A percentile compares a stretch with the other conserved stretches of the same genome.
phyloP scores from a whole-genome alignment of 2,888 invertebrate species.

The Papilio demoleus region DNA sequence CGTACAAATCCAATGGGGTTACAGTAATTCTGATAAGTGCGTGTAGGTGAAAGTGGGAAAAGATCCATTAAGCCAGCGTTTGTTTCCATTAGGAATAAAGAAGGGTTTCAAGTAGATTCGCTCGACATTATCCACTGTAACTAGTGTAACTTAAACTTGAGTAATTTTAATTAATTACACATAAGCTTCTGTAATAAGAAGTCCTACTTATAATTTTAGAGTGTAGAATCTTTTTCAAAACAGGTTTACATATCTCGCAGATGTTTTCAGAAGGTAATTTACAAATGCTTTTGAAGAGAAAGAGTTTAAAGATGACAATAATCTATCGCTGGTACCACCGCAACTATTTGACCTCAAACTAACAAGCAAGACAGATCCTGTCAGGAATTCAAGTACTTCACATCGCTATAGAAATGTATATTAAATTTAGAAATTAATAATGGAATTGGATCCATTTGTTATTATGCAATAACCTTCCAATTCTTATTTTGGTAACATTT shows the following conservation, averaged over 20 bases:
- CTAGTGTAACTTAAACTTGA: background rate
- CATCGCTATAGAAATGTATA: no score
- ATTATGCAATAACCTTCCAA: no score
- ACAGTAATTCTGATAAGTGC: background rate
- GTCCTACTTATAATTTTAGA: background rate
- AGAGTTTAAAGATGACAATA: no score
- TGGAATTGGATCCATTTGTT: no score
- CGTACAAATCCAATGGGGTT: conserved; percentile 5
- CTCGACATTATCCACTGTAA: background rate
- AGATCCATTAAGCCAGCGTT: conserved; percentile 11
- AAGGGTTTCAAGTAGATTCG: background rate
- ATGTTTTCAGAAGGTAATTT: background rate
- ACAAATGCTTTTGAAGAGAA: no score
- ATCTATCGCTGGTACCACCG: no score
- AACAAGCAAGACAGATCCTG: no score
- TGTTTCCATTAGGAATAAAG: conserved; percentile 2
- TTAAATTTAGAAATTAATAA: no score
- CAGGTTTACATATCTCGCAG: background rate
- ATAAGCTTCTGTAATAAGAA: background rate
- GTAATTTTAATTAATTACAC: background rate
- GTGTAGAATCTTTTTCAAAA: background rate
- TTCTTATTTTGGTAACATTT: no score
- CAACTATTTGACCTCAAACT: no score
- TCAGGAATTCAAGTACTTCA: no score
- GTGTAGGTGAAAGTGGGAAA: background rate